Percentiles rank a stretch among this genome's conserved stretches.
Conservation (phyloP, 2,113 vertebrate genomes). For the Lichenostomus cassidix region DNA sequence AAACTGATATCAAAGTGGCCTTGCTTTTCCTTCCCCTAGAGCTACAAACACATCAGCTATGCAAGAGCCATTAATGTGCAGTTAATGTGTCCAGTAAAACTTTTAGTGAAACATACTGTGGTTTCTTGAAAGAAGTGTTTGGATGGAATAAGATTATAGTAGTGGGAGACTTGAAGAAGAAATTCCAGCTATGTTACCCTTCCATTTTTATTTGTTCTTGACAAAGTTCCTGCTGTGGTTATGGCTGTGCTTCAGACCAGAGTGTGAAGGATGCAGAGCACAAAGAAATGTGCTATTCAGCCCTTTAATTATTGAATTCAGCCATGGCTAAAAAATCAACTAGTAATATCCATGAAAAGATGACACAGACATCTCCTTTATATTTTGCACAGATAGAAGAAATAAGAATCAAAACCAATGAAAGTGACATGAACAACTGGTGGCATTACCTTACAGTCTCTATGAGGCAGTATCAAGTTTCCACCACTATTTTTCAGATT, state of each 20-base stretch:
- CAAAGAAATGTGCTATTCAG: neutral
- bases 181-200: constrained; percentile 56
- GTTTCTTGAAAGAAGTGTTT: constrained; percentile 21
- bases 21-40: constrained; percentile 33
- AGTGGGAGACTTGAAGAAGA: constrained; percentile 43
- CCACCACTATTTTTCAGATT: neutral
- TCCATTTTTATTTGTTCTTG: constrained; percentile 51
- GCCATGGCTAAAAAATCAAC: neutral
- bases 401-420: neutral
- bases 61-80: constrained; percentile 16
- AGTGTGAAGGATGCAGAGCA: neutral
- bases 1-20: constrained; percentile 41
- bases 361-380: neutral
- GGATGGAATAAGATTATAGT: neutral
- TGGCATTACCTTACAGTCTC: neutral
- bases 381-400: neutral
- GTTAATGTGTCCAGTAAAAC: constrained; percentile 37
- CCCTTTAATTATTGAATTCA: neutral
- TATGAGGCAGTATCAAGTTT: neutral
- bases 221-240: constrained; percentile 36
- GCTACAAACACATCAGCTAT: constrained; percentile 37
- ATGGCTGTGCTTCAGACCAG: neutral
- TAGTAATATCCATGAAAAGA: neutral
- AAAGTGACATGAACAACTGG: neutral
- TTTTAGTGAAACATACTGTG: neutral